These are phyloP conservation scores for Vipera ursinii DNA, from an alignment of 2,797 vertebrate genomes.

Conservation along the genomic window DNA sequence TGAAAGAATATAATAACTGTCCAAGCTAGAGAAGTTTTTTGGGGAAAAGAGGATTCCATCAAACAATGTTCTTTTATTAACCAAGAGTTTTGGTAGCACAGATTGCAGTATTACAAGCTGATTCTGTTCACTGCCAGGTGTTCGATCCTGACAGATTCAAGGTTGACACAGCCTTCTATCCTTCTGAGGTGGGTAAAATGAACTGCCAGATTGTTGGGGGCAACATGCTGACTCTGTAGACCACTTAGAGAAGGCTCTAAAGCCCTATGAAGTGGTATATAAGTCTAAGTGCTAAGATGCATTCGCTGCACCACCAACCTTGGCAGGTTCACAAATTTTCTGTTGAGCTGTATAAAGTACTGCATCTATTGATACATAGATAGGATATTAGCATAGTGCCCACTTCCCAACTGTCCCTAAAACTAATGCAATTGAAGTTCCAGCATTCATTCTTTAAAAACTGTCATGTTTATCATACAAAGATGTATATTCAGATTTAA, in stretches of 20 bases:
- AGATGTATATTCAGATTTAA: neutral
- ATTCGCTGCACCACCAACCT: neutral
- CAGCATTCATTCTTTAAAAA: neutral
- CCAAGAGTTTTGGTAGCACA: neutral
- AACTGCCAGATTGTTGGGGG: no score
- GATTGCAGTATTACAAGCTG: neutral
- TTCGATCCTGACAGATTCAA: neutral
- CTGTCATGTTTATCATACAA: neutral
- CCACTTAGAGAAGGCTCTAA: neutral
- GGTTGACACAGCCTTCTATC: neutral
- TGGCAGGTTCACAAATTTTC: neutral
- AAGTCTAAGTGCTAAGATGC: neutral
- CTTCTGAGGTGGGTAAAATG: neutral
- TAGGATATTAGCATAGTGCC: neutral
- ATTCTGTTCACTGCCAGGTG: neutral
- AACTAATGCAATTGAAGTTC: neutral
- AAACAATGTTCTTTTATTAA: neutral
- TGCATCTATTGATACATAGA: neutral
- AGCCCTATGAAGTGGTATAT: neutral
- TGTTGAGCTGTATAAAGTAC: neutral
- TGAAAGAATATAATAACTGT: neutral
- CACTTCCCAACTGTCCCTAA: neutral
- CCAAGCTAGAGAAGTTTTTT: neutral
- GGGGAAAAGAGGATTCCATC: neutral
- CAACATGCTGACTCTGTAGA: neutral